Conservation (phyloP, 1,140 invertebrate genomes). For the Brachystomella parvula region DNA sequence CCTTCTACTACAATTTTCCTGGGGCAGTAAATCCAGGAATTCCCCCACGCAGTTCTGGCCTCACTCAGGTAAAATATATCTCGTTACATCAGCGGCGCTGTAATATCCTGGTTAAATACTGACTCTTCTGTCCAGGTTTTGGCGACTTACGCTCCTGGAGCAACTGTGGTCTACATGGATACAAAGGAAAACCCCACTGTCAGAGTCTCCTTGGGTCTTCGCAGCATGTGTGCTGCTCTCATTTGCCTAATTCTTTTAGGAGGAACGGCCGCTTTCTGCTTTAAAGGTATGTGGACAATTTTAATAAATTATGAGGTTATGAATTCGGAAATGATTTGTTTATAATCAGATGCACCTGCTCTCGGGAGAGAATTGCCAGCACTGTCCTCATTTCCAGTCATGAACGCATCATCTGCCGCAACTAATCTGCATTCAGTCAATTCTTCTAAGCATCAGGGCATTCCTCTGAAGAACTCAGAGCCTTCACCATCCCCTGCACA, state of each 20-base stretch:
- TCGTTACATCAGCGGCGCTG: neutral
- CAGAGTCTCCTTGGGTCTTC: neutral
- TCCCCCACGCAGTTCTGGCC: too few species aligned
- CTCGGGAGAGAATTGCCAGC: neutral
- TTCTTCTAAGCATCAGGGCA: too few species aligned
- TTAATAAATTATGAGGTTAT: neutral
- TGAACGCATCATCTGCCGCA: neutral
- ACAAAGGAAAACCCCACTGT: neutral
- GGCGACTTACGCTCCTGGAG: neutral
- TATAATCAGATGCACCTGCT: neutral
- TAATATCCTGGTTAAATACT: neutral
- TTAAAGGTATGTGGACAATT: neutral
- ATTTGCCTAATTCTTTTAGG: neutral
- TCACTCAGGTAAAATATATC: neutral
- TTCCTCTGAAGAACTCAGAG: too few species aligned
- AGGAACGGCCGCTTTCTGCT: neutral
- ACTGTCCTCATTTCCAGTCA: neutral
- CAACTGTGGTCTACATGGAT: neutral
- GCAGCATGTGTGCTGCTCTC: neutral
- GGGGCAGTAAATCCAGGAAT: neutral
- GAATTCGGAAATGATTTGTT: neutral
- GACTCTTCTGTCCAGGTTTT: neutral
- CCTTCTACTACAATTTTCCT: neutral
- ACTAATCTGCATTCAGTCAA: neutral
- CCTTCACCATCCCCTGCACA: neutral